A percentile compares a stretch with the other conserved stretches of the same genome.
phyloP scores from a whole-genome alignment of 1,140 invertebrate species.

The Hyles vespertilio region DNA sequence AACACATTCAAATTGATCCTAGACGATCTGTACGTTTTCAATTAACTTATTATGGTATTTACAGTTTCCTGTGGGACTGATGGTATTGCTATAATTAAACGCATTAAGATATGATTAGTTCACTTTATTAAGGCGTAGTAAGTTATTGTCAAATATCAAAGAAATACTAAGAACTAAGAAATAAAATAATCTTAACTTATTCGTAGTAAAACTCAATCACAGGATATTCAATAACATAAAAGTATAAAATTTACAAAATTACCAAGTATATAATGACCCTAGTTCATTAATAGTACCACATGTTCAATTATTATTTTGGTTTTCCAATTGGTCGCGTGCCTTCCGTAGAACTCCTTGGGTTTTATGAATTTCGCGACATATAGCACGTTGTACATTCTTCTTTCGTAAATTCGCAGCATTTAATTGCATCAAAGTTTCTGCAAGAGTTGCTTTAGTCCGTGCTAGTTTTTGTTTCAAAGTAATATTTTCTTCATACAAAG shows the following conservation, averaged over 20 bases:
- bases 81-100: too few relatives aligned
- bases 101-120: too few relatives aligned
- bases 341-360: conserved; percentile 79
- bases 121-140: not conserved
- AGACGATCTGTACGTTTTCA: too few relatives aligned
- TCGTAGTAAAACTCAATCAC: not conserved
- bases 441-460: conserved; percentile 76
- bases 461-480: conserved; percentile 75
- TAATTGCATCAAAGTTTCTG: conserved; percentile 77
- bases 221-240: not conserved
- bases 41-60: too few relatives aligned
- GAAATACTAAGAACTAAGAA: not conserved
- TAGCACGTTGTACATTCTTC: conserved; percentile 77
- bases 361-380: conserved; percentile 80
- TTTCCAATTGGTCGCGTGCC: conserved; percentile 64
- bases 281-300: not conserved
- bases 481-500: conserved; percentile 77
- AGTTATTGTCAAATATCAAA: not conserved
- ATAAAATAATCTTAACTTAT: too few relatives aligned
- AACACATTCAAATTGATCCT: too few relatives aligned
- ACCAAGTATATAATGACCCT: not conserved
- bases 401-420: conserved; percentile 77
- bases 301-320: conserved; percentile 32
- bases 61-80: too few relatives aligned
- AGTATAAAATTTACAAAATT: not conserved